Base-by-base conservation (phyloP, 92 coral and sea anemone genomes). In the Zoanthus sociatus region DNA sequence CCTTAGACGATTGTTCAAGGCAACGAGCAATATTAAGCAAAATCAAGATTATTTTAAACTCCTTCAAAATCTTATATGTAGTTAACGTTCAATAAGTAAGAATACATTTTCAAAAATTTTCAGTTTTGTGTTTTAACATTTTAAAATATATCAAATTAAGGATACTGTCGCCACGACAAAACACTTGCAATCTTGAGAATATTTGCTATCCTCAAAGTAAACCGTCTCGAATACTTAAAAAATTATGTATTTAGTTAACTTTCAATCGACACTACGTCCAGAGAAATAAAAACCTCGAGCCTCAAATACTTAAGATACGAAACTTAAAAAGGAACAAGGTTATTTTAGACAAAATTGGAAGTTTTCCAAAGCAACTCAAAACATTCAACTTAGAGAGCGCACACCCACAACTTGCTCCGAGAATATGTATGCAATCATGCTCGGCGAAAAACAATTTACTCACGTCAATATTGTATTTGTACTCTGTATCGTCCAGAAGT, bases 401-500 rank as follows among this genome's bases (percentile, higher is more conserved):
- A 81, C 85, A 81, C 85, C 85, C 85, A 81, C 44, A 81, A 12
- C 16, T 42, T 8, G 70, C 45, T 32, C 9, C 21, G 12, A 21
- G 31, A n/a, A 64, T 46, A 1, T 26, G 26, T 17, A 64, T 30
- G 6, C 4, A 69, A 55, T 20, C 64, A 45, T 42, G 45, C 32
- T 45, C 33, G 44, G 11, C 74, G 12, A 33, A 5, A 69, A 69
- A 69, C 3, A 63, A 6, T 16, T 8, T 66, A 81, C 85, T 81
- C 18, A 81, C 85, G 44, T 81, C 56, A 44, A 81, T 66, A 1
- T 66, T 37, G 45, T 74, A 81, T 81, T 81, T 81, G 45, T 45
- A 81, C 44, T 81, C 85, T 81, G 85, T 81, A 32, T 81, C 85
- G 66, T 81, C 85, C 3, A 81, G 63, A 37, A 81, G 85, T 31